phyloP scores from a whole-genome alignment of 2,113 vertebrate genomes.

The Psettodes erumei region DNA sequence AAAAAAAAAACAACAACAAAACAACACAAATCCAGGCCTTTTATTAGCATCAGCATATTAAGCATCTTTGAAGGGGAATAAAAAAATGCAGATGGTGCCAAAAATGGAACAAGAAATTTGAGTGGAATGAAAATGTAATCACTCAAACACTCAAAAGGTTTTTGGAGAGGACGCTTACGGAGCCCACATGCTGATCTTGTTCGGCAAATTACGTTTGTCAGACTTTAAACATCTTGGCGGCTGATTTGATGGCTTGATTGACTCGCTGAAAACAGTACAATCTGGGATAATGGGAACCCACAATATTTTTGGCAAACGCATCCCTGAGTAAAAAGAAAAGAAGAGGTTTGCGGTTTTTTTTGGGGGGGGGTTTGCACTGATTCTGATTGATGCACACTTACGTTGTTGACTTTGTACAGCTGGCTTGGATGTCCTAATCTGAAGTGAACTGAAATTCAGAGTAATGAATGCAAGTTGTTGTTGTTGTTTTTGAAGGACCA shows the following conservation, averaged over 20 bases:
- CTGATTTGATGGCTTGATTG: constrained; percentile 79
- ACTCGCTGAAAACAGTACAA: constrained; percentile 68
- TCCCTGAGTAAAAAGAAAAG: too few relatives aligned
- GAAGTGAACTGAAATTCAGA: constrained; percentile 20
- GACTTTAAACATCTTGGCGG: constrained; percentile 67
- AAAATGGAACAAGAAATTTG: constrained; percentile 66
- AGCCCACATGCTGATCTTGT: constrained; percentile 66
- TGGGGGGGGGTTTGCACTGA: constrained; percentile 35
- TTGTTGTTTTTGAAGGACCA: not conserved
- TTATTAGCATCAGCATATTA: constrained; percentile 76
- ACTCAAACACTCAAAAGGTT: constrained; percentile 65
- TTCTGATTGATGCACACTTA: constrained; percentile 60
- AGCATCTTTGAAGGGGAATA: constrained; percentile 48
- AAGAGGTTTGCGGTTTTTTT: constrained; percentile 33
- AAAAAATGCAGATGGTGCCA: constrained; percentile 69
- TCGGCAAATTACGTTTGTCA: constrained; percentile 69
- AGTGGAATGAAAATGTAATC: constrained; percentile 76
- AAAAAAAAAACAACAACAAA: constrained; percentile 57
- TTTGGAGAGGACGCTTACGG: constrained; percentile 71
- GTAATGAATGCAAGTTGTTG: not conserved
- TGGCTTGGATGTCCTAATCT: constrained; percentile 17
- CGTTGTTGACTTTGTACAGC: constrained; percentile 27
- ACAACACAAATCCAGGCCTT: constrained; percentile 74
- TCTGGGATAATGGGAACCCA: constrained; percentile 58
- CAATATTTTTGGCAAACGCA: constrained; percentile 54